A percentile compares a stretch with the other conserved stretches of the same genome.
Evolutionary conservation across 2,113 vertebrate genomes (phyloP).

Genomic region (Beaufortia kweichowensis): DNA sequence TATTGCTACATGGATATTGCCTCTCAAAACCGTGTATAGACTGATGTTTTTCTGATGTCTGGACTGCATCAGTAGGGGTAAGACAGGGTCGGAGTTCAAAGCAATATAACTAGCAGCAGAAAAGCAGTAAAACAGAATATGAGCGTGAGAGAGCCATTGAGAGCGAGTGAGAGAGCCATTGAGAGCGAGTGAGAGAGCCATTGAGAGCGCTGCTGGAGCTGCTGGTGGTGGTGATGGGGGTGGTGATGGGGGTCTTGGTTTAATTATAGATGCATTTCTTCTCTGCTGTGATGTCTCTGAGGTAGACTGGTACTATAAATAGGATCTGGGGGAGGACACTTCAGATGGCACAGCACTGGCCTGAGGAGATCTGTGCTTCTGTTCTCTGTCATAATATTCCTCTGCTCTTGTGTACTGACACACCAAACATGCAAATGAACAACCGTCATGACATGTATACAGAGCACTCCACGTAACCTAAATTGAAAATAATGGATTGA

Average conservation of each 20-base stretch:
- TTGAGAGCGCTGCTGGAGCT: neutral
- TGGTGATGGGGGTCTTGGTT: neutral
- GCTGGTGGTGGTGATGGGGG: too few relatives aligned
- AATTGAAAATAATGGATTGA: neutral
- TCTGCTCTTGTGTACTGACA: neutral
- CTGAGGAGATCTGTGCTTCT: slow-evolving; percentile 5
- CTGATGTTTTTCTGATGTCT: too few relatives aligned
- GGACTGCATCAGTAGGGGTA: too few relatives aligned
- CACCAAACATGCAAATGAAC: neutral
- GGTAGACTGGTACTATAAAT: slow-evolving; percentile 57
- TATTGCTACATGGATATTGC: too few relatives aligned
- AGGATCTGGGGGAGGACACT: slow-evolving; percentile 51
- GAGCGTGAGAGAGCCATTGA: too few relatives aligned
- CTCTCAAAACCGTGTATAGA: too few relatives aligned
- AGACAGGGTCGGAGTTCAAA: too few relatives aligned
- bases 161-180: neutral
- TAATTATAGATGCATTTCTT: slow-evolving; percentile 58
- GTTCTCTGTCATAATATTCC: slow-evolving; percentile 16
- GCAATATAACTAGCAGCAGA: neutral
- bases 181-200: neutral
- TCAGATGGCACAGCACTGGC: slow-evolving; percentile 46
- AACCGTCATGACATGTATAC: neutral
- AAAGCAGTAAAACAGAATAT: neutral
- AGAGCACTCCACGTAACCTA: neutral
- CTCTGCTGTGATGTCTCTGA: slow-evolving; percentile 51